Base-by-base conservation (phyloP, 2,113 vertebrate genomes). In the Numenius arquata region DNA sequence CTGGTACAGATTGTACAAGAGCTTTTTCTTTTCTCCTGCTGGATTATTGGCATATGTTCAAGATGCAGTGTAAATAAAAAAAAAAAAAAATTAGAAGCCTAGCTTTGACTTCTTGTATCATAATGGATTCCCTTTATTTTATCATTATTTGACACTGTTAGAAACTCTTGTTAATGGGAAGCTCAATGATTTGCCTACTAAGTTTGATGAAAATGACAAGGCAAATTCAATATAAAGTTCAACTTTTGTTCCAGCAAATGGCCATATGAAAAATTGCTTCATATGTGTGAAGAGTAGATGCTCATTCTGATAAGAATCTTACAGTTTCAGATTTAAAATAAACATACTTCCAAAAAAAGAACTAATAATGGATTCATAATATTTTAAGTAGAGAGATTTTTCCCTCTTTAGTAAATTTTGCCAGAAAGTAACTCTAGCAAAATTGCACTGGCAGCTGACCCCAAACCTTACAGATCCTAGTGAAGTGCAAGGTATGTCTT, bases 31-130 rank as follows among this genome's bases (percentile, higher is more conserved):
- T 89, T 58, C 56, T 61, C 81, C 80, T 95, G 90, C 84, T 97
- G 85, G 73, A 91, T 71, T 95, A 67, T 85, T 96, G 96, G 93
- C 95, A 84, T 66, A 88, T 40, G n/a, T 96, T 94, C 96, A 98
- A 97, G 25, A 12, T 92, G 48, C 91, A 80, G 85, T 88, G 67
- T 74, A 97, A 97, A 97, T 94, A 94, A 96, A 96, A 92, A 97
- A 96, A 97, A 91, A 13, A 95, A 97, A 95, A 81, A 95, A 78
- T 90, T 81, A 79, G 96, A 93, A 94, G 32, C 73, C 88, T 95
- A 92, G 74, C 77, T 92, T 95, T 96, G 82, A 50, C 19, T 73
- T 70, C 78, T 96, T 81, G 43, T 89, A 94, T 92, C 73, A 65
- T 66, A 95, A 94, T 90, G 41, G 21, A 74, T 77, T 76, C 72